Percentiles rank a stretch among this genome's conserved stretches.
phyloP scores from a whole-genome alignment of 2,888 invertebrate species.

The Calliscelio sp. region DNA sequence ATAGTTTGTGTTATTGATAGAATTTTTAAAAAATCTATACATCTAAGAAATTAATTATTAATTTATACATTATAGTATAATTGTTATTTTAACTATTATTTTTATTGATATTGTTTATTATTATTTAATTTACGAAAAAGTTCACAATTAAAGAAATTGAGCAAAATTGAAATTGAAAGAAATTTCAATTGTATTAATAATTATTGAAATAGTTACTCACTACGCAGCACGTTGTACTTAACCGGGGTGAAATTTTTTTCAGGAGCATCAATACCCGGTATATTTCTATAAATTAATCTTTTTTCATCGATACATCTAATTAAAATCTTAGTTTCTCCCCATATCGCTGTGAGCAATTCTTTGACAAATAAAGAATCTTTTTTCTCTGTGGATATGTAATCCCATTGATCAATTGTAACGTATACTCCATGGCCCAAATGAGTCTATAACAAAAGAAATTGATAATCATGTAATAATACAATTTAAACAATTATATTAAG shows the following conservation, averaged over 20 bases:
- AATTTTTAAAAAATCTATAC: too few species aligned
- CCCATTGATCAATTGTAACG: constrained; percentile 19
- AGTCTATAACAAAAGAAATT: constrained; percentile 2
- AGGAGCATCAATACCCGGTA: not conserved
- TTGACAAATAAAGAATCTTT: constrained; percentile 41
- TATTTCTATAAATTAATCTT: not conserved
- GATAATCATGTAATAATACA: too few species aligned
- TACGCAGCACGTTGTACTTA: constrained; percentile 9
- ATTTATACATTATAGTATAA: too few species aligned
- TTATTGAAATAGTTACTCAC: constrained; percentile 7
- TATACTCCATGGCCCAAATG: constrained; percentile 2
- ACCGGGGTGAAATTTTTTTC: constrained; percentile 9
- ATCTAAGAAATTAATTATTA: too few species aligned
- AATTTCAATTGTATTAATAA: too few species aligned
- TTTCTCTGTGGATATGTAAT: not conserved
- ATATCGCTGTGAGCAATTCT: constrained; percentile 7
- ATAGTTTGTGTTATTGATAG: too few species aligned
- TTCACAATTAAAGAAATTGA: too few species aligned
- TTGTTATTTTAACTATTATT: too few species aligned
- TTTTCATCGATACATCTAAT: constrained; percentile 14
- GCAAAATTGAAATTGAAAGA: too few species aligned
- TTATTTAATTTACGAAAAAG: too few species aligned
- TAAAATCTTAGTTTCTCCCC: constrained; percentile 1
- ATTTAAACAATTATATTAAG: too few species aligned
- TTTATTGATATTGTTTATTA: too few species aligned